A percentile compares a stretch with the other conserved stretches of the same genome.
These are phyloP conservation scores for Chaetops frenatus DNA, from an alignment of 2,113 vertebrate genomes.

Conservation along the genomic window DNA sequence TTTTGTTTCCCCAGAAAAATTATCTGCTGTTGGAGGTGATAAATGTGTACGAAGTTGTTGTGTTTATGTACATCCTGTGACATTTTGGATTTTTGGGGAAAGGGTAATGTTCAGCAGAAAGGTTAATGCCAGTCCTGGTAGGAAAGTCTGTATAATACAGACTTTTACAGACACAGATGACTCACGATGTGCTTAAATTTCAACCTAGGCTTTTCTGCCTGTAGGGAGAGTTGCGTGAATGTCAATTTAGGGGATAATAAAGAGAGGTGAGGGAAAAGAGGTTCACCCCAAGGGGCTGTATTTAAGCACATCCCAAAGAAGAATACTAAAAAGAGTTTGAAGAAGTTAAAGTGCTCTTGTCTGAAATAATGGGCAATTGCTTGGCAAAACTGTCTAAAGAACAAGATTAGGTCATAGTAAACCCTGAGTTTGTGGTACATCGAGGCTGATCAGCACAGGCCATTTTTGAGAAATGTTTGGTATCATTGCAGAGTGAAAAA, in stretches of 20 bases:
- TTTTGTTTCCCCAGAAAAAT: neutral
- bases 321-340: neutral
- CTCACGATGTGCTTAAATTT: neutral
- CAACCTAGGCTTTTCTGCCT: neutral
- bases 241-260: neutral
- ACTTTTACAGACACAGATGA: neutral
- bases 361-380: neutral
- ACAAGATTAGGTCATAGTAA: neutral
- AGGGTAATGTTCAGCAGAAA: neutral
- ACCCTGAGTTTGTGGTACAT: neutral
- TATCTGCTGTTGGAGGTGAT: neutral
- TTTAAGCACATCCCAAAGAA: neutral
- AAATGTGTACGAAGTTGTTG: neutral
- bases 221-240: neutral
- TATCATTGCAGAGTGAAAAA: neutral
- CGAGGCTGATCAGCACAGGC: neutral
- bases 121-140: neutral
- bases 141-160: neutral
- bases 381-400: neutral
- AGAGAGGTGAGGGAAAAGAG: neutral
- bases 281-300: neutral
- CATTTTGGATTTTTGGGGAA: neutral
- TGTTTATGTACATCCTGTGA: neutral
- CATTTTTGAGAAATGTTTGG: neutral
- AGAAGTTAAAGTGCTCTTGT: neutral